Percentiles rank a stretch among this genome's conserved stretches.
Conservation (phyloP, 2,797 vertebrate species). For the Phataginus tetradactyla region DNA sequence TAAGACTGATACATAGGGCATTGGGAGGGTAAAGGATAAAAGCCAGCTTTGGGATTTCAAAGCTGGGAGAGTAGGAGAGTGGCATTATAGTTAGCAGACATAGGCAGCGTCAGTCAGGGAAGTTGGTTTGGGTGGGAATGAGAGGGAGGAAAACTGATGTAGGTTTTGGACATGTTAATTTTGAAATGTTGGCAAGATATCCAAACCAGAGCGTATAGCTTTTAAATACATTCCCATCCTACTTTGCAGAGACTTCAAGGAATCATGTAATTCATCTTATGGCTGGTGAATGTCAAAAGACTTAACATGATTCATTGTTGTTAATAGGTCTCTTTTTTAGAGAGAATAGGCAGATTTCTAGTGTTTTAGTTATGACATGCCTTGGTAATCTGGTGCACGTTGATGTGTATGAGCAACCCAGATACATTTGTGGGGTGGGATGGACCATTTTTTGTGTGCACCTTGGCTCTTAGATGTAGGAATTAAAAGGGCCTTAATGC, state of each 20-base stretch:
- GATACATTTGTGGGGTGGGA: not conserved
- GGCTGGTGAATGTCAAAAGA: slow-evolving; percentile 31
- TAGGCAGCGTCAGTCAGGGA: not conserved
- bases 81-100: not conserved
- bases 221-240: slow-evolving; percentile 27
- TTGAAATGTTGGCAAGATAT: slow-evolving; percentile 28
- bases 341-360: not conserved
- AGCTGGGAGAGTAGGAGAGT: not conserved
- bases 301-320: not conserved
- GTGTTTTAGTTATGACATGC: not conserved
- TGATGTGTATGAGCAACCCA: not conserved
- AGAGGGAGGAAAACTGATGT: not conserved
- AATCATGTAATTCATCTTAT: slow-evolving; percentile 10
- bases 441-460: not conserved
- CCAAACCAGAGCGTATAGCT: not conserved
- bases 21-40: not conserved
- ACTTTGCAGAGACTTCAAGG: slow-evolving; percentile 40
- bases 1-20: not conserved
- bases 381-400: not conserved
- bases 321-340: slow-evolving; percentile 6
- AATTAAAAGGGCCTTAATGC: not conserved
- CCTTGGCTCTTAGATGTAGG: not conserved
- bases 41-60: not conserved
- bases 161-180: not conserved
- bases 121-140: not conserved